phyloP scores from a whole-genome alignment of 2,797 vertebrate species.

The Glyptemys insculpta region DNA sequence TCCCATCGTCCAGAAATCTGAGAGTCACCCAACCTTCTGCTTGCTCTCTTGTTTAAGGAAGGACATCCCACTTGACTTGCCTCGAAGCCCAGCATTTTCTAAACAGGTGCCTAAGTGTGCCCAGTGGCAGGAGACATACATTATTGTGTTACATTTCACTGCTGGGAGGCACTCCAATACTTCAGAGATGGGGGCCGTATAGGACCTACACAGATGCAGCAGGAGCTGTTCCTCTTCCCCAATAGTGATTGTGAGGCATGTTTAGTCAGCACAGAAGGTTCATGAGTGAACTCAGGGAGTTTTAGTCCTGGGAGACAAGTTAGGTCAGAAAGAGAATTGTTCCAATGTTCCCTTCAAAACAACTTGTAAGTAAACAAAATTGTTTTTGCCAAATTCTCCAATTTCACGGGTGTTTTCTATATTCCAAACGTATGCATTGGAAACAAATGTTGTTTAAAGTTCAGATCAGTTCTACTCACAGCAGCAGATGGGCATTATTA shows the following conservation, averaged over 20 bases:
- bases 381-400: neutral
- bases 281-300: neutral
- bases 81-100: neutral
- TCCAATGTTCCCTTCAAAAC: neutral
- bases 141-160: neutral
- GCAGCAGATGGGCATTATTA: rapidly evolving
- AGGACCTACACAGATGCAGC: rapidly evolving
- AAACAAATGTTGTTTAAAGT: neutral
- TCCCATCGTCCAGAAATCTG: neutral
- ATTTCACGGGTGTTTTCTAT: neutral
- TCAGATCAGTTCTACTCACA: neutral
- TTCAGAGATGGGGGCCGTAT: neutral
- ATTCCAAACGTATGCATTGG: rapidly evolving
- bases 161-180: neutral
- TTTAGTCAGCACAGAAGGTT: no score
- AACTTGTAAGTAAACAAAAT: neutral
- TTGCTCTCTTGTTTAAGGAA: neutral
- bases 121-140: neutral
- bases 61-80: neutral
- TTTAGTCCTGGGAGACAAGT: neutral
- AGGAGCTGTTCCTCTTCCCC: neutral
- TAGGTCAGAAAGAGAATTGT: neutral
- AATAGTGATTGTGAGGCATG: neutral
- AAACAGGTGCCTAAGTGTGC: neutral
- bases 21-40: neutral